Conservation (phyloP, 2,888 invertebrate species). For the Nymphalis c-album region DNA sequence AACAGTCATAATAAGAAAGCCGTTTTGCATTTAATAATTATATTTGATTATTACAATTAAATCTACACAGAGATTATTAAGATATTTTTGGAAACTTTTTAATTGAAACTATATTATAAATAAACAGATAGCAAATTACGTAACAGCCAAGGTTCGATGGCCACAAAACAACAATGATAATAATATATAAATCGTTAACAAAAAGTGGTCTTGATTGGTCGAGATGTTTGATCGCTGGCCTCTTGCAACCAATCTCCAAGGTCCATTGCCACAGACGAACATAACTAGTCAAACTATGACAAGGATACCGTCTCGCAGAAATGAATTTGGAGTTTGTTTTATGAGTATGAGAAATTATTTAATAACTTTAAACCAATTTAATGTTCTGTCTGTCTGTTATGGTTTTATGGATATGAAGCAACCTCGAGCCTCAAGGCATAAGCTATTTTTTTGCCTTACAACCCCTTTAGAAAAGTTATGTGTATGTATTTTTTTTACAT, state of each 20-base stretch:
- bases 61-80: too few species aligned
- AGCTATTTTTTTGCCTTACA: too few species aligned
- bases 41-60: too few species aligned
- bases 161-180: constrained; percentile 3
- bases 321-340: background rate
- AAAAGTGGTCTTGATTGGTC: constrained; percentile 19
- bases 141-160: background rate
- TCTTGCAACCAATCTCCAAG: constrained; percentile 17
- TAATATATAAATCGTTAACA: constrained; percentile 5
- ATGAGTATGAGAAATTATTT: background rate
- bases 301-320: background rate
- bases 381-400: too few species aligned
- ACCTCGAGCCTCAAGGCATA: too few species aligned
- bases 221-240: constrained; percentile 14
- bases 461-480: too few species aligned
- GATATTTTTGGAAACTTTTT: too few species aligned
- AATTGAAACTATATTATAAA: background rate
- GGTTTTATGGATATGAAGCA: too few species aligned
- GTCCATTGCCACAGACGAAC: constrained; percentile 16
- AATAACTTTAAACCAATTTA: too few species aligned
- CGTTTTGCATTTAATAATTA: too few species aligned
- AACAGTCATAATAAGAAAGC: too few species aligned
- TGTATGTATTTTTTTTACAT: too few species aligned
- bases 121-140: background rate
- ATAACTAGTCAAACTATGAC: background rate